These are phyloP conservation scores for Furcula furcula DNA, from an alignment of 2,888 invertebrate species.

Conservation along the genomic window DNA sequence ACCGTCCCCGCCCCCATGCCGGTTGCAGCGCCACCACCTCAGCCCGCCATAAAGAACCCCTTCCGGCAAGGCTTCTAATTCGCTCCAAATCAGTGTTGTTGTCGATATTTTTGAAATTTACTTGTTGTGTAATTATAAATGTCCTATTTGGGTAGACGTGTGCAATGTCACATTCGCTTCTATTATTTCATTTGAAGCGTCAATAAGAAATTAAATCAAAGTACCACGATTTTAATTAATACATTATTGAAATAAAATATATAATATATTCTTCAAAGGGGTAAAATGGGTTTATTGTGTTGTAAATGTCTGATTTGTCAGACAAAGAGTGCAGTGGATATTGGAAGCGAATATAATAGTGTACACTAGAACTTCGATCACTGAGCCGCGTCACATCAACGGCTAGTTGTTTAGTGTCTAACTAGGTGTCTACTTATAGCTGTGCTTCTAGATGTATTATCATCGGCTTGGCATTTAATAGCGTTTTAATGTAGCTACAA, in stretches of 20 bases:
- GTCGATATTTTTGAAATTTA: conserved; percentile 70
- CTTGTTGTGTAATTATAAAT: conserved; percentile 80
- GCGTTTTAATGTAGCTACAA: conserved; percentile 11
- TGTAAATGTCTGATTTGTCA: not conserved
- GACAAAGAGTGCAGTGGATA: not conserved
- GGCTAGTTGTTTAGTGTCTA: conserved; percentile 58
- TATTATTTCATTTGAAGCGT: conserved; percentile 3
- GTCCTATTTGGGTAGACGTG: conserved; percentile 61
- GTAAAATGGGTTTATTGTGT: not conserved
- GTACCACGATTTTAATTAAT: too few relatives aligned
- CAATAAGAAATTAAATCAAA: too few relatives aligned
- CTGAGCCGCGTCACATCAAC: conserved; percentile 64
- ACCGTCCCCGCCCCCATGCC: conserved; percentile 44
- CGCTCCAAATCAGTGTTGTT: conserved; percentile 65
- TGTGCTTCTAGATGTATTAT: conserved; percentile 62
- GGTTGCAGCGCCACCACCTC: conserved; percentile 61
- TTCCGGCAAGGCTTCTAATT: conserved; percentile 91
- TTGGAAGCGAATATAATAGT: conserved; percentile 9
- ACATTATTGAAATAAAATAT: too few relatives aligned
- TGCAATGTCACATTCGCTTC: conserved; percentile 12
- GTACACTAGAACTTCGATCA: conserved; percentile 64
- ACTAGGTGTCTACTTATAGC: conserved; percentile 59
- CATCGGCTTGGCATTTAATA: conserved; percentile 25
- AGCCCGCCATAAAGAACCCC: conserved; percentile 85
- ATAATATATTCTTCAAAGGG: too few relatives aligned